These are phyloP conservation scores for Pseudopipra pipra DNA, from an alignment of 2,113 vertebrate genomes.

Conservation along the genomic window DNA sequence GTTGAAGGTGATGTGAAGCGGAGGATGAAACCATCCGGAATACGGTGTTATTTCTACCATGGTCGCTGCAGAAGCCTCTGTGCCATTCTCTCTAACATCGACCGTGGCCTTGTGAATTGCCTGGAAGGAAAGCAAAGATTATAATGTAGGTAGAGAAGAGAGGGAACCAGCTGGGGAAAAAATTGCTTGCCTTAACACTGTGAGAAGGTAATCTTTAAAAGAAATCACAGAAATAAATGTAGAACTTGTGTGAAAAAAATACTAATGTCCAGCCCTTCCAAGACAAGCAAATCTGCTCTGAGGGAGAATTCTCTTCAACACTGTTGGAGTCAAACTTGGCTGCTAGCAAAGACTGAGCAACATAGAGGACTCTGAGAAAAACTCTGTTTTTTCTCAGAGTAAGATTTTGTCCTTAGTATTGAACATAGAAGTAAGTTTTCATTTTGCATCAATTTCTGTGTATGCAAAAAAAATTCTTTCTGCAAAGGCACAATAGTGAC, in stretches of 20 bases:
- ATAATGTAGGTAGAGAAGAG: background rate
- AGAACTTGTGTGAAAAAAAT: background rate
- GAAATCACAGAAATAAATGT: background rate
- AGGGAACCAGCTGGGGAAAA: background rate
- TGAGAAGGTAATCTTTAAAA: background rate
- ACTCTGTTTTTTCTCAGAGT: background rate
- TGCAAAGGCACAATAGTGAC: background rate
- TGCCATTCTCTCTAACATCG: constrained; percentile 85
- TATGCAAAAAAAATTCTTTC: background rate
- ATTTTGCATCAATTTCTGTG: background rate
- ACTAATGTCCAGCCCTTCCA: background rate
- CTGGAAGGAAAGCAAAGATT: constrained; percentile 59
- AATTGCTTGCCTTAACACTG: background rate
- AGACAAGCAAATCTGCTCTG: background rate
- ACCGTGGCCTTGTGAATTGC: constrained; percentile 80
- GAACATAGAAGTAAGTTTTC: background rate
- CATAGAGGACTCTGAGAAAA: too few species aligned
- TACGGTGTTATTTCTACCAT: constrained; percentile 44
- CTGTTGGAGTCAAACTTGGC: background rate
- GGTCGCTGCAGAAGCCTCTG: constrained; percentile 77
- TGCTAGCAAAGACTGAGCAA: background rate
- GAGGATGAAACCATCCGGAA: background rate
- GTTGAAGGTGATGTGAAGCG: constrained; percentile 54
- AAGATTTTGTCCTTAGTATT: background rate
- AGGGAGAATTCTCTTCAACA: background rate